Conservation (phyloP, 2,113 vertebrate genomes). For the Barbus barbus region DNA sequence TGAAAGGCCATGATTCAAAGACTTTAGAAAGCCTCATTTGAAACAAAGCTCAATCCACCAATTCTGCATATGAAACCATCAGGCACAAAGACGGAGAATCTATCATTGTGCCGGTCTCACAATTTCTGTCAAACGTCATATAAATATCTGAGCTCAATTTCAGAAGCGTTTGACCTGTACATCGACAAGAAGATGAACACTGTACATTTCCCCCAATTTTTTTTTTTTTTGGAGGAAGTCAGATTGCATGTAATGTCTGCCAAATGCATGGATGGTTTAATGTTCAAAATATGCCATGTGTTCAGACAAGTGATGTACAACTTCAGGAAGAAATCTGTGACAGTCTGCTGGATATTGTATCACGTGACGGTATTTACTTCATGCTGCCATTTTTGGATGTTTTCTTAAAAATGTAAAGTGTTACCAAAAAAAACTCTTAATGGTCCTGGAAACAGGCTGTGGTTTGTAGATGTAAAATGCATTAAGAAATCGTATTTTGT, state of each 20-base stretch:
- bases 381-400: too few species aligned
- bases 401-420: neutral
- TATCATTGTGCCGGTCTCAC: neutral
- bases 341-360: neutral
- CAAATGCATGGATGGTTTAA: neutral
- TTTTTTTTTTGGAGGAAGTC: neutral
- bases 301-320: neutral
- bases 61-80: neutral
- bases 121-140: neutral
- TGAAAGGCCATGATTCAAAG: neutral
- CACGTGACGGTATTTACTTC: neutral
- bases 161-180: neutral
- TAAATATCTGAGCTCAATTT: constrained; percentile 30
- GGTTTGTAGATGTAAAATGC: neutral
- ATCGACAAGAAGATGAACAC: neutral
- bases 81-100: neutral
- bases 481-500: too few species aligned
- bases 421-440: neutral
- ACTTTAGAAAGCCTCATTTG: neutral
- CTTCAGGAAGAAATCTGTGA: neutral
- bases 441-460: too few species aligned
- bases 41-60: neutral
- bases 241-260: neutral
- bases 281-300: neutral
- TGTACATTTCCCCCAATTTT: neutral